phyloP scores from a whole-genome alignment of 2,797 vertebrate species.

The Tapera naevia region DNA sequence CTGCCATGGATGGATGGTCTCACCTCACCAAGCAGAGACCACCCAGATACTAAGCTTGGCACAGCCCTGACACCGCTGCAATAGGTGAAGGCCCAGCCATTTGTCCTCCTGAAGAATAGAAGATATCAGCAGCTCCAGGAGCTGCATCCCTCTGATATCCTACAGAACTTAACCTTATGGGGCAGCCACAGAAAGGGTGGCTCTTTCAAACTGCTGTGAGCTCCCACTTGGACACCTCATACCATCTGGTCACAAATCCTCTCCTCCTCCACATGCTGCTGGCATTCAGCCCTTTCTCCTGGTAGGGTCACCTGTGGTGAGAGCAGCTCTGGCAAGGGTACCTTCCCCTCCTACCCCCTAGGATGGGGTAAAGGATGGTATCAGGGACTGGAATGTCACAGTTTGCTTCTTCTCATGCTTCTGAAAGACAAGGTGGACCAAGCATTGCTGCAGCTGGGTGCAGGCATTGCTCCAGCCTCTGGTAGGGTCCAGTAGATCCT shows the following conservation, averaged over 20 bases:
- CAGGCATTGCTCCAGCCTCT: not conserved
- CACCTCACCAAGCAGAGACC: not conserved
- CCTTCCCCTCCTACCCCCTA: not conserved
- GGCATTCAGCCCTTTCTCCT: not conserved
- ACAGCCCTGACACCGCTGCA: not conserved
- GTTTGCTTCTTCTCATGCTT: not conserved
- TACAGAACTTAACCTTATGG: not conserved
- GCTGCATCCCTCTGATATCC: not conserved
- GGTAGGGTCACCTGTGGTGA: not conserved
- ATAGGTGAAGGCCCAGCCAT: accelerated
- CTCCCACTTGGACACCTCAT: not conserved
- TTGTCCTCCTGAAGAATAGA: not conserved
- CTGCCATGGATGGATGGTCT: not conserved
- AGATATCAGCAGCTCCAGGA: not conserved
- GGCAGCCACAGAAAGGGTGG: not conserved
- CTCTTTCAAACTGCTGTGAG: not conserved
- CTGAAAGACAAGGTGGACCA: not conserved
- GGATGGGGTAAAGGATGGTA: not conserved
- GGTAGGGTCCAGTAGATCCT: not conserved
- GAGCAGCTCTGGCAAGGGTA: not conserved
- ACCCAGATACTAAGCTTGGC: not conserved
- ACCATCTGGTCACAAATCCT: not conserved
- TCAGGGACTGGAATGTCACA: not conserved
- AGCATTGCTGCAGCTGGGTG: accelerated
- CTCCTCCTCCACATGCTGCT: not conserved